Conservation (phyloP, 2,888 invertebrate species). For the Tachystola acroxantha region DNA sequence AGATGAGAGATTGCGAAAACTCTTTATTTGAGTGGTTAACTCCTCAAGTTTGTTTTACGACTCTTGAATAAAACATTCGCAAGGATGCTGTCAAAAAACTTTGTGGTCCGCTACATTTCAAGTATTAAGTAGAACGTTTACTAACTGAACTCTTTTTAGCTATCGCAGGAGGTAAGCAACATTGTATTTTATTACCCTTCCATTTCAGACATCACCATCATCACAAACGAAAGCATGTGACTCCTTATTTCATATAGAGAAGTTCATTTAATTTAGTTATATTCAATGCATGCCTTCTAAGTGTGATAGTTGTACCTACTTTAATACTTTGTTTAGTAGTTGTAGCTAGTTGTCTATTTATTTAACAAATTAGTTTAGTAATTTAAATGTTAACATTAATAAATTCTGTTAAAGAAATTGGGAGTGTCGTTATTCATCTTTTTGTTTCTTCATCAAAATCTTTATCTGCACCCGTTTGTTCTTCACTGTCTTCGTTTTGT, state of each 20-base stretch:
- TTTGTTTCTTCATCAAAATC: not conserved
- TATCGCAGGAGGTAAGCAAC: slow-evolving; percentile 35
- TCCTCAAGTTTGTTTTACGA: slow-evolving; percentile 9
- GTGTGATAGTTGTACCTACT: slow-evolving; percentile 1
- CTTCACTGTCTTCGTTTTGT: not conserved
- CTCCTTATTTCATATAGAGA: slow-evolving; percentile 54
- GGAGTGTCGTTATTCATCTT: slow-evolving; percentile 2
- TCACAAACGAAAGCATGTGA: slow-evolving; percentile 61
- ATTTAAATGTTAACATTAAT: slow-evolving; percentile 3
- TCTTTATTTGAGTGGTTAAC: slow-evolving; percentile 12
- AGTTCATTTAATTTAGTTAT: slow-evolving; percentile 7
- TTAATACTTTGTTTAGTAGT: slow-evolving; percentile 5
- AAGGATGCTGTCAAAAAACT: not conserved
- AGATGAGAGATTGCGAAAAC: slow-evolving; percentile 6
- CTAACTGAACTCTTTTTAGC: slow-evolving; percentile 17
- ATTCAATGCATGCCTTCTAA: slow-evolving; percentile 8
- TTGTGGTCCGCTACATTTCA: not conserved
- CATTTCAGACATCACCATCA: slow-evolving; percentile 65
- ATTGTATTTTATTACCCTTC: slow-evolving; percentile 37
- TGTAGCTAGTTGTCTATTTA: slow-evolving; percentile 10
- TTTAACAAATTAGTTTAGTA: slow-evolving; percentile 10
- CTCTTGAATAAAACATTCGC: slow-evolving; percentile 18
- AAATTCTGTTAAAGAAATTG: slow-evolving; percentile 5
- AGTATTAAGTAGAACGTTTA: slow-evolving; percentile 12
- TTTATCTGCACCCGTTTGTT: not conserved